Evolutionary conservation across 2,113 vertebrate species (phyloP).

Genomic region (Erythrolamprus reginae): DNA sequence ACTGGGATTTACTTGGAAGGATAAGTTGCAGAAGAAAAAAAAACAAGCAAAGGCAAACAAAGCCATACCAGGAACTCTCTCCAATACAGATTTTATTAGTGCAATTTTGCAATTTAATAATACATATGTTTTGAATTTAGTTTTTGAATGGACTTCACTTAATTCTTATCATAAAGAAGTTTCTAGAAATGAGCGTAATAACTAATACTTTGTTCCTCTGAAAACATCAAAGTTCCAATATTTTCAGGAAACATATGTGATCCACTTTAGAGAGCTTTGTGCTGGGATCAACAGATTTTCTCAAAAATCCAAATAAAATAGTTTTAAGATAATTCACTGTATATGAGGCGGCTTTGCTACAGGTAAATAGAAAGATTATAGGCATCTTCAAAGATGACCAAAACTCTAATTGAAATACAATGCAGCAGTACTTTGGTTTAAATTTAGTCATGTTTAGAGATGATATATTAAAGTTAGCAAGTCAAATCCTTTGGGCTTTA

Average conservation of each 20-base stretch:
- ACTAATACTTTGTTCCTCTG: slow-evolving; percentile 19
- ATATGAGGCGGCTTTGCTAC: neutral
- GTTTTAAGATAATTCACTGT: neutral
- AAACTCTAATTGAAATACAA: neutral
- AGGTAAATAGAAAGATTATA: neutral
- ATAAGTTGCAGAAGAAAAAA: too few relatives aligned
- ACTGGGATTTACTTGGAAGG: neutral
- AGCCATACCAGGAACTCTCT: neutral
- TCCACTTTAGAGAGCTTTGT: slow-evolving; percentile 5
- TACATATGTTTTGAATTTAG: slow-evolving; percentile 18
- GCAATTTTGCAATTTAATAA: slow-evolving; percentile 8
- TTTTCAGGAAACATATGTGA: slow-evolving; percentile 19
- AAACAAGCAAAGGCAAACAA: neutral
- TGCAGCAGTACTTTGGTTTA: neutral
- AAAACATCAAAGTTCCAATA: slow-evolving; percentile 25
- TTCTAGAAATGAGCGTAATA: slow-evolving; percentile 4
- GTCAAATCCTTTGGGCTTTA: neutral
- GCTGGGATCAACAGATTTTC: neutral
- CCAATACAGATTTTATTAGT: neutral
- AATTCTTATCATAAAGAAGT: slow-evolving; percentile 18
- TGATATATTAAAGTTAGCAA: neutral
- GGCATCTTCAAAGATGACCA: neutral
- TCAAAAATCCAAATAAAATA: neutral
- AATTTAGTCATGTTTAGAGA: neutral
- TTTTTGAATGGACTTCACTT: slow-evolving; percentile 23